phyloP scores from a whole-genome alignment of 2,113 vertebrate species.

The Cebus imitator region DNA sequence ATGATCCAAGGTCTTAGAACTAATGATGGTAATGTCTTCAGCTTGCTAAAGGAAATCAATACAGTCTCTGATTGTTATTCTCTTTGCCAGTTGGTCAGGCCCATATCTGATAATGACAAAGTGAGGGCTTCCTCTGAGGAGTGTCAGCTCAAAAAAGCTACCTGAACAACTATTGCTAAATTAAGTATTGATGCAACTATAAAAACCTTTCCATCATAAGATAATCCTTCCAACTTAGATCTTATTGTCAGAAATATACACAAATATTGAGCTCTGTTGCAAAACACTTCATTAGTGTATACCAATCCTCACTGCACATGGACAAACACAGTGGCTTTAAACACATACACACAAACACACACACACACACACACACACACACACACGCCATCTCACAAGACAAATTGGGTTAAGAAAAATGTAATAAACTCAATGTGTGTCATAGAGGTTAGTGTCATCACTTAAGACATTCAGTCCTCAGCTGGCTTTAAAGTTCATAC shows the following conservation, averaged over 20 bases:
- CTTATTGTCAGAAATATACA: constrained; percentile 54
- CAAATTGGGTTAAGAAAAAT: background rate
- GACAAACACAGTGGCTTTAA: background rate
- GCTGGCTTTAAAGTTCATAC: background rate
- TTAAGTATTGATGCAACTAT: constrained; percentile 41
- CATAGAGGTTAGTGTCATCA: background rate
- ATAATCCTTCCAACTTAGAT: constrained; percentile 51
- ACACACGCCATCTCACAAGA: background rate
- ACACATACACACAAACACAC: background rate
- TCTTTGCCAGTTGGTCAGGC: background rate
- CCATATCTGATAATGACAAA: constrained; percentile 46
- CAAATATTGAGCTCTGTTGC: constrained; percentile 35
- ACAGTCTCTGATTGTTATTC: constrained; percentile 40
- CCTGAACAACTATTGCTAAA: background rate
- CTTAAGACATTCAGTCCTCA: background rate
- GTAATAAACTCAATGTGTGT: background rate
- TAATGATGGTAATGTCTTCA: constrained; percentile 42
- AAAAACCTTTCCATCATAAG: constrained; percentile 14
- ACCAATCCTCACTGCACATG: constrained; percentile 32
- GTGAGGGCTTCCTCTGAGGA: background rate
- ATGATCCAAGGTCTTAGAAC: background rate
- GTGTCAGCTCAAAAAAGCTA: constrained; percentile 42
- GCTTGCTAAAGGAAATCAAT: constrained; percentile 52
- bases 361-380: background rate
- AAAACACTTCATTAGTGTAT: constrained; percentile 52